Conservation (phyloP, 2,888 invertebrate species). For the Taphrorychus bicolor region DNA sequence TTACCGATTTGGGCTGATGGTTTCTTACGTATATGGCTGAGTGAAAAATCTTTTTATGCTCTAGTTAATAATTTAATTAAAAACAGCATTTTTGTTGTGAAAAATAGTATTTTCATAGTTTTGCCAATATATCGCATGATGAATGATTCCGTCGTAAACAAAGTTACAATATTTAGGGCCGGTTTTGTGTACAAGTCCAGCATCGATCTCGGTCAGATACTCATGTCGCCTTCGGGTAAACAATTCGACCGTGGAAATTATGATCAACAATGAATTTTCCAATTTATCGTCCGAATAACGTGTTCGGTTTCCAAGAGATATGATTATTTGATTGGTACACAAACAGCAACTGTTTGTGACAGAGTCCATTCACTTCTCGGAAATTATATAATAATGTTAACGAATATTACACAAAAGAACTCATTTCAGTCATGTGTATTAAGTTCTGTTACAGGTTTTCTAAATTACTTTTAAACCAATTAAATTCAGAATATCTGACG, state of each 20-base stretch:
- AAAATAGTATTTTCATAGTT: no score
- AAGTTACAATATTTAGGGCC: neutral
- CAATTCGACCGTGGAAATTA: neutral
- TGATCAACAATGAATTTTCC: neutral
- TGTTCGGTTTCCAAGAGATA: neutral
- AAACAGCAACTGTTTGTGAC: neutral
- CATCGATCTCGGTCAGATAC: neutral
- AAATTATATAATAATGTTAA: neutral
- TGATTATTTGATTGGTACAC: neutral
- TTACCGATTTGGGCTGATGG: no score
- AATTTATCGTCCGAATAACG: neutral
- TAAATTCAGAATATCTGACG: neutral
- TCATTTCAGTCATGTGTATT: neutral
- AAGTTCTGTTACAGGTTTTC: neutral
- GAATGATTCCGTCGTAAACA: no score
- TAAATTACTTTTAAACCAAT: neutral
- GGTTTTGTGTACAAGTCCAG: neutral
- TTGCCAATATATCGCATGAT: no score
- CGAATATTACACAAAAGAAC: neutral
- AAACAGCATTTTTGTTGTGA: no score
- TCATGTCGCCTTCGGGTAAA: neutral
- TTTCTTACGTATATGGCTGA: no score
- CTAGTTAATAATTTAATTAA: no score
- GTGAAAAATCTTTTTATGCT: no score
- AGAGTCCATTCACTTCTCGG: no score